Base-by-base conservation (phyloP, 2,797 vertebrate species). In the Diplodus sargus region DNA sequence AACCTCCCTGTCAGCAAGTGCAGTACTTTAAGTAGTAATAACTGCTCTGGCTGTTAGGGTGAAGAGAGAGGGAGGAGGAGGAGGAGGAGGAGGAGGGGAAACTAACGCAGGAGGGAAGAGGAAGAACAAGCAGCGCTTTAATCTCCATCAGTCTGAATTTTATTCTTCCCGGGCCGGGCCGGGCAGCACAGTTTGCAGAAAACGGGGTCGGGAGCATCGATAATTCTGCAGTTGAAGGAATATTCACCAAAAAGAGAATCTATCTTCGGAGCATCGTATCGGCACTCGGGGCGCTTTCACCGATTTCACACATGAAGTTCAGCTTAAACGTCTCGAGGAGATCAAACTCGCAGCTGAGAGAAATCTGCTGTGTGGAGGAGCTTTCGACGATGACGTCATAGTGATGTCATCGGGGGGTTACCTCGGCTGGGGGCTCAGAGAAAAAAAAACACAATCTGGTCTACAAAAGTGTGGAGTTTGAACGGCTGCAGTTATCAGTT, bases 21-120 rank as follows among this genome's bases (percentile, higher is more conserved):
- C 86, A 79, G 87, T 90, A 85, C 90, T 91, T 91, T 89, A 87
- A 90, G 89, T 85, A 74, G 86, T 87, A 89, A 92, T 89, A 88
- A 90, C 90, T 79, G 84, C 82, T 88, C 60, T 57, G 76, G 81
- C 83, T 91, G 87, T 89, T 87, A 67, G 81, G 78, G 85, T 84
- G 87, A 85, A 65, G 87, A 85, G 79, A 58, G 71, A 47, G 28
- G 70, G 17, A 23, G 58, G 48, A 22, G 53, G 65, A 7, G 43
- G 65, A 7, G 43, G 62, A 49, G 65, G 60, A 34, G 61, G 28
- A 78, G 49, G 49, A 79, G 79, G 69, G 75, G 73, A 74, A 61
- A 71, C 25, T 12, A 76, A 83, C 13, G 28, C 57, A 30, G 42
- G 74, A 63, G 54, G 61, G 61, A 58, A 34, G 64, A 62, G 15